Evolutionary conservation across 1,140 invertebrate species (phyloP), one percentile per base, ranked within the genome.

Genomic region (Monochamus saltuarius): DNA sequence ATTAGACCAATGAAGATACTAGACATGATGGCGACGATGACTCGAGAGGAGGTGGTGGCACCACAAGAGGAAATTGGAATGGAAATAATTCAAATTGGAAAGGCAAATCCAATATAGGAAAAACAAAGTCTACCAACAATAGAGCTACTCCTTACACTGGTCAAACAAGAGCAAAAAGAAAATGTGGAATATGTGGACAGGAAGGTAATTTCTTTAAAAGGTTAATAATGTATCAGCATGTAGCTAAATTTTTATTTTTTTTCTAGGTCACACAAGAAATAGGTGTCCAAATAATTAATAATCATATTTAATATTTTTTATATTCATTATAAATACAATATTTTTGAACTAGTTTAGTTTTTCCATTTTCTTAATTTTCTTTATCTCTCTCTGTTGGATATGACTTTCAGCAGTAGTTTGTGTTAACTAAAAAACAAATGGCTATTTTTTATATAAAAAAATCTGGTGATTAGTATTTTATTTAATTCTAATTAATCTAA

Each of bases 391-490:
- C 56, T 69, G 76, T 66, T 84, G 80, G 39, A 84, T 78, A 68
- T 88, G 82, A 37, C 81, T 80, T 62, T 89, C 85, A 0, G 85
- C 85, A 34, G 86, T 88, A 58, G 83, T 84, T 76, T 89, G 84
- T 2, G 87, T 86, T 67, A 89, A 77, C 68, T 68, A 55, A 50
- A 59, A 56, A 51, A 51, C 35, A 47, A 52, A 52, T n/a, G n/a
- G n/a, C n/a, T n/a, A n/a, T n/a, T n/a, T n/a, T n/a, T n/a, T n/a
- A n/a, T n/a, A n/a, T n/a, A n/a, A n/a, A n/a, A n/a, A n/a, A n/a
- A n/a, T n/a, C n/a, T n/a, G n/a, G n/a, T n/a, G n/a, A n/a, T n/a
- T n/a, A n/a, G n/a, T n/a, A n/a, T n/a, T n/a, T n/a, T n/a, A n/a
- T n/a, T n/a, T n/a, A n/a, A n/a, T n/a, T n/a, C n/a, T n/a, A n/a